These are phyloP conservation scores for Enteromius radiatus DNA, from an alignment of 2,797 vertebrate genomes.

Conservation along the genomic window DNA sequence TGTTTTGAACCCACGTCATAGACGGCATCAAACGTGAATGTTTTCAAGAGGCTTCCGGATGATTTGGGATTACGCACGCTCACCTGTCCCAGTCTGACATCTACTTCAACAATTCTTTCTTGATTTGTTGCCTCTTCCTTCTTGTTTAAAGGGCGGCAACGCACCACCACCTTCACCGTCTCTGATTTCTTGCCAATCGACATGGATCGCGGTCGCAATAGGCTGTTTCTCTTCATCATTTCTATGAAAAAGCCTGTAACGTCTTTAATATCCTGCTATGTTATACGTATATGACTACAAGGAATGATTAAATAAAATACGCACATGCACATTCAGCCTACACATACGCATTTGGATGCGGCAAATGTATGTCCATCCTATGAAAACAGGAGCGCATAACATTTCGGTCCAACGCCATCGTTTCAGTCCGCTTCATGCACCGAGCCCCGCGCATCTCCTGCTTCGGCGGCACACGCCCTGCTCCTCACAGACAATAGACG, in stretches of 20 bases:
- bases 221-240: conserved; percentile 44
- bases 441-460: conserved; percentile 61
- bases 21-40: conserved; percentile 94
- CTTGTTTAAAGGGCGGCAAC: conserved; percentile 89
- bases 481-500: conserved; percentile 76
- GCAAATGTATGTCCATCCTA: neutral
- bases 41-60: conserved; percentile 87
- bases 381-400: conserved; percentile 5
- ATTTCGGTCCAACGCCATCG: conserved; percentile 55
- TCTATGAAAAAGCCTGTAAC: conserved; percentile 48
- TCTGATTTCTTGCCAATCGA: conserved; percentile 83
- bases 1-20: conserved; percentile 89
- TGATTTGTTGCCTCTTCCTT: conserved; percentile 81
- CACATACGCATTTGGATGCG: neutral
- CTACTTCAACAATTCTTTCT: conserved; percentile 86
- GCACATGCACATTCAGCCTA: conserved; percentile 48
- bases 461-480: conserved; percentile 75
- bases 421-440: neutral
- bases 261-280: conserved; percentile 11
- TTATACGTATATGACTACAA: neutral
- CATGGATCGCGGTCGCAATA: conserved; percentile 65
- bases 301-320: conserved; percentile 9
- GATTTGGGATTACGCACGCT: conserved; percentile 87
- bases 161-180: conserved; percentile 93
- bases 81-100: conserved; percentile 91